These are phyloP conservation scores for Dexiosoma caninum DNA, from an alignment of 2,888 invertebrate species.

Conservation along the genomic window DNA sequence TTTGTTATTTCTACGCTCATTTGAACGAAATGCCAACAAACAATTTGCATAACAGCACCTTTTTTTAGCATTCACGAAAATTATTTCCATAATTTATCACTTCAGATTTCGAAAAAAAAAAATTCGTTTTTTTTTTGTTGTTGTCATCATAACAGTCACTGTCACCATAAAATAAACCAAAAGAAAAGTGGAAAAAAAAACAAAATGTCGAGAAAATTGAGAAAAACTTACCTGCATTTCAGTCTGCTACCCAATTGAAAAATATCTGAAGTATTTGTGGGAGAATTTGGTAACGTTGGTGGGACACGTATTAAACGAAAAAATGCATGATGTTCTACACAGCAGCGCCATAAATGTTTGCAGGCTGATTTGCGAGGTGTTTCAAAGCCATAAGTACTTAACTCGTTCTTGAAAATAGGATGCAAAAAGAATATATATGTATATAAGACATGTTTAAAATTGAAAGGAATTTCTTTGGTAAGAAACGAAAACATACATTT, in stretches of 20 bases:
- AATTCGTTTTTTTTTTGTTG: slow-evolving; percentile 1
- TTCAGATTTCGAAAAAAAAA: slow-evolving; percentile 20
- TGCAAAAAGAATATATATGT: neutral
- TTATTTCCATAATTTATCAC: slow-evolving; percentile 45
- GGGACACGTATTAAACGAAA: slow-evolving; percentile 91
- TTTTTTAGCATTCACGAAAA: slow-evolving; percentile 17
- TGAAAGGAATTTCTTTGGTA: neutral
- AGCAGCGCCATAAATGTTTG: slow-evolving; percentile 97
- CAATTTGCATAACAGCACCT: slow-evolving; percentile 24
- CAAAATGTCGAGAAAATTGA: neutral
- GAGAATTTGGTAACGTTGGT: slow-evolving; percentile 80
- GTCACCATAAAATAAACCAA: slow-evolving; percentile 10
- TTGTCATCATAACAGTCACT: neutral
- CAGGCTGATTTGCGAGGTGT: slow-evolving; percentile 94
- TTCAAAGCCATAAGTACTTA: slow-evolving; percentile 97
- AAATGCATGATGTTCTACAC: slow-evolving; percentile 96
- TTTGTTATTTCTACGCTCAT: slow-evolving; percentile 9
- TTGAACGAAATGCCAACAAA: slow-evolving; percentile 42
- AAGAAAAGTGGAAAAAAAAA: neutral
- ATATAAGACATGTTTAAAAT: slow-evolving; percentile 1
- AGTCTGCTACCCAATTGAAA: slow-evolving; percentile 88
- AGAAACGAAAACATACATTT: slow-evolving; percentile 6
- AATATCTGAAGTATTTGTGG: slow-evolving; percentile 83
- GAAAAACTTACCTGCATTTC: slow-evolving; percentile 83
- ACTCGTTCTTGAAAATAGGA: slow-evolving; percentile 83